These are phyloP conservation scores for Ataeniobius toweri DNA, from an alignment of 2,797 vertebrate genomes.

Conservation along the genomic window DNA sequence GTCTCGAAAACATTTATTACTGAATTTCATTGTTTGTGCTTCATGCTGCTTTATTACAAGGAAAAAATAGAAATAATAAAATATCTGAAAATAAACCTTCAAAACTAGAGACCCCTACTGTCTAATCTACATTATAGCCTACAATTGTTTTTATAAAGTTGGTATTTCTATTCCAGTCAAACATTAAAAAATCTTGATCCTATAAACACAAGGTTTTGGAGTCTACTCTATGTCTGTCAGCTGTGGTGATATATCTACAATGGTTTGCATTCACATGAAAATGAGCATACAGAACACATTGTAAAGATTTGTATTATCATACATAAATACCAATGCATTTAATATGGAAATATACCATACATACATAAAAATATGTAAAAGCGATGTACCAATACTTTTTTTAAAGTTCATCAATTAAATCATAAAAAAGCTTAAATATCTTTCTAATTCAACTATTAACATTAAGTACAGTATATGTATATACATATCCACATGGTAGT, in stretches of 20 bases:
- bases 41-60: not conserved
- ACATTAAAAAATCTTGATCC: not conserved
- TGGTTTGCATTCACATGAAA: constrained; percentile 8
- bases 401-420: constrained; percentile 42
- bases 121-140: not conserved
- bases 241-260: not conserved
- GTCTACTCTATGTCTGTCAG: not conserved
- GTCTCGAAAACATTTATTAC: constrained; percentile 7
- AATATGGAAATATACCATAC: constrained; percentile 42
- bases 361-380: constrained; percentile 27
- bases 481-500: constrained; percentile 63
- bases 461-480: constrained; percentile 60
- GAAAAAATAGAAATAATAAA: not conserved
- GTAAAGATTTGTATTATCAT: constrained; percentile 21
- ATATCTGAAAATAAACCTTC: not conserved
- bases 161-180: not conserved
- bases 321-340: constrained; percentile 39
- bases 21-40: not conserved
- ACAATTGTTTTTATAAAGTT: not conserved
- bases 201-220: not conserved
- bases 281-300: constrained; percentile 32
- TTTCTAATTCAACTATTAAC: constrained; percentile 53
- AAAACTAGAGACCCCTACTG: not conserved
- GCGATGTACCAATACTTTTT: constrained; percentile 19
- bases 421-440: constrained; percentile 47